A percentile compares a stretch with the other conserved stretches of the same genome.
Conservation (phyloP, 2,113 vertebrate species). For the Carassius carassius region DNA sequence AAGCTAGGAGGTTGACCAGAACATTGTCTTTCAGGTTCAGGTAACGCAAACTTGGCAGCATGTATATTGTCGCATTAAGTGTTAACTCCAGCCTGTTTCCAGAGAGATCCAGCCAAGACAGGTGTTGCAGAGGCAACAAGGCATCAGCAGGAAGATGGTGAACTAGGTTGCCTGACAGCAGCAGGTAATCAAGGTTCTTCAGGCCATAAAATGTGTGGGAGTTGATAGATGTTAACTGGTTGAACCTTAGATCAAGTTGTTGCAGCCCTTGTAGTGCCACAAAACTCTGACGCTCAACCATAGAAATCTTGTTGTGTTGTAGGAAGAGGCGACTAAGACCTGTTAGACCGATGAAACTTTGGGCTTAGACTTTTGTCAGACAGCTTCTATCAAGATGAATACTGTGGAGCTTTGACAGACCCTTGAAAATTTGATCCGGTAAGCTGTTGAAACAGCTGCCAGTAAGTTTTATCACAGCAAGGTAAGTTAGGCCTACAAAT, state of each 20-base stretch:
- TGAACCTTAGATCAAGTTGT: slow-evolving; percentile 88
- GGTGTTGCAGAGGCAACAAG: slow-evolving; percentile 72
- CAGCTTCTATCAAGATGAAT: slow-evolving; percentile 91
- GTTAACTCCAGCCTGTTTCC: slow-evolving; percentile 76
- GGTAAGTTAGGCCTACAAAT: slow-evolving; percentile 82
- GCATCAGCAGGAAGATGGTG: slow-evolving; percentile 69
- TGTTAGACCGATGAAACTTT: slow-evolving; percentile 82
- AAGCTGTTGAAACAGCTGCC: slow-evolving; percentile 85
- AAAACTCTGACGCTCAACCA: slow-evolving; percentile 84
- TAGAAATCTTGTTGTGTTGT: slow-evolving; percentile 79
- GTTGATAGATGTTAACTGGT: slow-evolving; percentile 79
- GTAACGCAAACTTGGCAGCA: slow-evolving; percentile 80
- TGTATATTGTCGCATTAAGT: slow-evolving; percentile 70
- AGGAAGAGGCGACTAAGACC: slow-evolving; percentile 89
- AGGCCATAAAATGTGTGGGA: slow-evolving; percentile 80
- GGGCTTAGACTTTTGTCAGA: slow-evolving; percentile 75
- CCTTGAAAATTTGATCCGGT: slow-evolving; percentile 83
- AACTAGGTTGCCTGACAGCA: slow-evolving; percentile 85
- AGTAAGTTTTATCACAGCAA: slow-evolving; percentile 90
- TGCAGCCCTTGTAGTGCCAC: slow-evolving; percentile 79
- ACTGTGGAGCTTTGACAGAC: slow-evolving; percentile 87
- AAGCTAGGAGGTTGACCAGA: slow-evolving; percentile 73
- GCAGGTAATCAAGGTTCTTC: slow-evolving; percentile 86
- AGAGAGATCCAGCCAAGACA: slow-evolving; percentile 84
- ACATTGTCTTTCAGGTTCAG: slow-evolving; percentile 85